A percentile compares a stretch with the other conserved stretches of the same genome.
Evolutionary conservation across 1,140 invertebrate species (phyloP).

Genomic region (silkworm (Bombyx mori)): DNA sequence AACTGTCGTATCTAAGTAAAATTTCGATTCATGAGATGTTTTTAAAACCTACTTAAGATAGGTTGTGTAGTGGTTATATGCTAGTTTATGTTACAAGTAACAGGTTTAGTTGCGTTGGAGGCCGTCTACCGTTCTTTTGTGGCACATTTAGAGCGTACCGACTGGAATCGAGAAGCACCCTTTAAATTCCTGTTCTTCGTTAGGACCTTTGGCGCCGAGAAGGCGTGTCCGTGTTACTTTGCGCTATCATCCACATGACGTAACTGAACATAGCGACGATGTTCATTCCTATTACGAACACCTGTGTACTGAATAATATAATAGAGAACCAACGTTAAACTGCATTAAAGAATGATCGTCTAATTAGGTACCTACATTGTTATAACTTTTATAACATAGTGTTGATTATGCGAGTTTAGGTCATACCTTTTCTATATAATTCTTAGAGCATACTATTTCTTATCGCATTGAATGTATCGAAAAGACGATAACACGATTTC

Average conservation of each 20-base stretch:
- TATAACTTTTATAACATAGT: too few species aligned
- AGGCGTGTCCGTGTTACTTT: slow-evolving; percentile 58
- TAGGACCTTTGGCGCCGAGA: slow-evolving; percentile 53
- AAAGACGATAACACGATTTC: too few species aligned
- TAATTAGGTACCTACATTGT: too few species aligned
- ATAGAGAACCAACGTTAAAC: too few species aligned
- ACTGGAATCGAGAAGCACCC: slow-evolving; percentile 38
- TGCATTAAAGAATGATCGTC: too few species aligned
- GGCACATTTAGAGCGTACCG: slow-evolving; percentile 55
- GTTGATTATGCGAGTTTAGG: too few species aligned
- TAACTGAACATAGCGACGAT: slow-evolving; percentile 41
- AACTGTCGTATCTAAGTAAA: too few species aligned
- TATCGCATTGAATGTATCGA: too few species aligned
- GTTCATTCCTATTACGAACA: slow-evolving; percentile 5
- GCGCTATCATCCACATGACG: slow-evolving; percentile 61
- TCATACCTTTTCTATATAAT: too few species aligned
- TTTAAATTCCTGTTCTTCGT: slow-evolving; percentile 52
- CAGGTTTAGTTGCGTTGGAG: slow-evolving; percentile 64
- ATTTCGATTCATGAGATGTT: too few species aligned
- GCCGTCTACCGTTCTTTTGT: slow-evolving; percentile 58
- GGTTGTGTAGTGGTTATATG: slow-evolving; percentile 12
- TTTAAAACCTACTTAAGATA: slow-evolving; percentile 23
- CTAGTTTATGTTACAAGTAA: slow-evolving; percentile 55
- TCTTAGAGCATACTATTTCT: too few species aligned
- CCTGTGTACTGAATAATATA: slow-evolving; percentile 1